These are phyloP conservation scores for Ametastegia equiseti DNA, from an alignment of 2,888 invertebrate species.

Conservation along the genomic window DNA sequence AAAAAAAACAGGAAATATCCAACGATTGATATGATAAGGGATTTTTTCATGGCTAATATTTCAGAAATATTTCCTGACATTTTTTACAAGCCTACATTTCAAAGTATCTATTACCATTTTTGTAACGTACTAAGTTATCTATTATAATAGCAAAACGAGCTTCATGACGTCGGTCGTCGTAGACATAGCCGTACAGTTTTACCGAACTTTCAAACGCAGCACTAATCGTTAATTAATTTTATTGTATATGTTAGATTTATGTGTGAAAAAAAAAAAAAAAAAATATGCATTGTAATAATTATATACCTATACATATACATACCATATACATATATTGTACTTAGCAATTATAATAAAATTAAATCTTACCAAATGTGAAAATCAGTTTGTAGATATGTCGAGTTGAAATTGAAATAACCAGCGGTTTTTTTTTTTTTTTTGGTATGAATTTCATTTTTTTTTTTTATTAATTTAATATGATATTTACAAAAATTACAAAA, in stretches of 20 bases:
- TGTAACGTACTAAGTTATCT: background rate
- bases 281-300: conserved; percentile 35
- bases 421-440: conserved; percentile 12
- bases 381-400: background rate
- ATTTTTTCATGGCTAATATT: background rate
- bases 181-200: conserved; percentile 37
- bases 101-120: too few relatives aligned
- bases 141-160: background rate
- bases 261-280: too few relatives aligned
- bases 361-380: conserved; percentile 32
- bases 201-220: conserved; percentile 34
- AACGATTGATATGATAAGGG: too few relatives aligned
- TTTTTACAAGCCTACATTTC: too few relatives aligned
- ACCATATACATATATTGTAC: conserved; percentile 48
- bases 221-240: conserved; percentile 43
- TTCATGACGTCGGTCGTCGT: background rate
- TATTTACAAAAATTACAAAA: conserved; percentile 49
- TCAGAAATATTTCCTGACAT: background rate
- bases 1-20: background rate
- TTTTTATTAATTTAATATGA: conserved; percentile 39
- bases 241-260: conserved; percentile 38
- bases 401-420: too few relatives aligned
- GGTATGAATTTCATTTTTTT: conserved; percentile 25
- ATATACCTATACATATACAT: background rate
- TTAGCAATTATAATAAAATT: conserved; percentile 35